Conservation (phyloP, 2,888 invertebrate species). For the Drosophila mayaguana region DNA sequence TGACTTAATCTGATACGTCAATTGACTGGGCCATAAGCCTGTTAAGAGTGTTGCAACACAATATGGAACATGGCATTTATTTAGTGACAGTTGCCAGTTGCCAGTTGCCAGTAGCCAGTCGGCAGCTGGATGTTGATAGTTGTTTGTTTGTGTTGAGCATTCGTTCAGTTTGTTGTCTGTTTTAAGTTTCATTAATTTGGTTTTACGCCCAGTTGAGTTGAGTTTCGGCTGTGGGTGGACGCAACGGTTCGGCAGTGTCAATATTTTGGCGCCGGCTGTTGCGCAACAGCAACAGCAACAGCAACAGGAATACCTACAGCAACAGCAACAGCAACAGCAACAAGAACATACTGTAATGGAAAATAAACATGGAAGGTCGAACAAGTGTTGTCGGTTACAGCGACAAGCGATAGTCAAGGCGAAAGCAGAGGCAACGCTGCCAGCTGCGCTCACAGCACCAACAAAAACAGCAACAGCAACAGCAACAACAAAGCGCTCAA, state of each 20-base stretch:
- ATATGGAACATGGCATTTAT: slow-evolving; percentile 35
- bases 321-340: slow-evolving; percentile 11
- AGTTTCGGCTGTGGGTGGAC: slow-evolving; percentile 20
- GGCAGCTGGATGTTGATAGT: background rate
- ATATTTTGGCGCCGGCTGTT: slow-evolving; percentile 58
- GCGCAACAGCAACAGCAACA: slow-evolving; percentile 16
- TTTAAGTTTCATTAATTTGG: slow-evolving; percentile 61
- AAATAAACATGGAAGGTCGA: slow-evolving; percentile 45
- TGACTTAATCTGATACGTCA: slow-evolving; percentile 40
- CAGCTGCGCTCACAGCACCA: slow-evolving; percentile 10
- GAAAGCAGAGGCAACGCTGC: slow-evolving; percentile 17
- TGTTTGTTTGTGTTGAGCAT: slow-evolving; percentile 12
- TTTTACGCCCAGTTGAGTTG: slow-evolving; percentile 31
- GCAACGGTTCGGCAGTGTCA: slow-evolving; percentile 52
- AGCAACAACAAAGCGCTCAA: slow-evolving; percentile 33
- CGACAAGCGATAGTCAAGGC: slow-evolving; percentile 1
- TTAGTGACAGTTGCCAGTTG: slow-evolving; percentile 18
- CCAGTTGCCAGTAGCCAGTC: slow-evolving; percentile 1
- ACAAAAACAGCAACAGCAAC: slow-evolving; percentile 15
- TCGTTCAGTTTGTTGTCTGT: slow-evolving; percentile 28
- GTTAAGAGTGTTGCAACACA: slow-evolving; percentile 17
- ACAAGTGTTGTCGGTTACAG: slow-evolving; percentile 3
- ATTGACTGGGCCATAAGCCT: slow-evolving; percentile 10
- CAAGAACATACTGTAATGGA: slow-evolving; percentile 61
- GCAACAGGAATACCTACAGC: slow-evolving; percentile 9